phyloP scores from a whole-genome alignment of 2,797 vertebrate species.

The Kryptopterus vitreolus region DNA sequence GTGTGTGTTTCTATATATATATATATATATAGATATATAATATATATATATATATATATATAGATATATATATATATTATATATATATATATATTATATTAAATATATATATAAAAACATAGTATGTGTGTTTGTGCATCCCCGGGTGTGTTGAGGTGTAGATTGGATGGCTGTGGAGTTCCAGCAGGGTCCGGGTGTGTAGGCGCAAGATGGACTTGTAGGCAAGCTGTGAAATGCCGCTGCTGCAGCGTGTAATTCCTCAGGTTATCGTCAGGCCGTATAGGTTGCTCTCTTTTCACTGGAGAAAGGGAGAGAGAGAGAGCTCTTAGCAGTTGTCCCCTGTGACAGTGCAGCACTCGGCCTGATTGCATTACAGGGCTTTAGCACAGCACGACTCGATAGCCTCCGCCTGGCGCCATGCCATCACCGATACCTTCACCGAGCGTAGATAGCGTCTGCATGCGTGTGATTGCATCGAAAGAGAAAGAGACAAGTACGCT shows the following conservation, averaged over 20 bases:
- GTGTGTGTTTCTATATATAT: too few relatives aligned
- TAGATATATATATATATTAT: too few relatives aligned
- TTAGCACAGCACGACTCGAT: slow-evolving; percentile 66
- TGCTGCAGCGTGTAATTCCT: slow-evolving; percentile 71
- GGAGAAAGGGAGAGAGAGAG: not conserved
- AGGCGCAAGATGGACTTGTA: slow-evolving; percentile 61
- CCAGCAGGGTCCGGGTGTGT: slow-evolving; percentile 30
- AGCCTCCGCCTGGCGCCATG: slow-evolving; percentile 68
- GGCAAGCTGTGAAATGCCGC: slow-evolving; percentile 72
- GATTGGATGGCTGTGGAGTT: not conserved
- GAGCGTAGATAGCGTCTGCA: slow-evolving; percentile 58
- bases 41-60: too few relatives aligned
- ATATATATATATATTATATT: too few relatives aligned
- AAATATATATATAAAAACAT: too few relatives aligned
- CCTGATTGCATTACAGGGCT: slow-evolving; percentile 68
- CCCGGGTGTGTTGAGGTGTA: not conserved
- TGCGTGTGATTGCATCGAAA: slow-evolving; percentile 10
- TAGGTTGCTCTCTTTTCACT: slow-evolving; percentile 24
- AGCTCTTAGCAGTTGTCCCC: slow-evolving; percentile 35
- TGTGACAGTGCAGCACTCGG: slow-evolving; percentile 42
- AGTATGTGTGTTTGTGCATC: too few relatives aligned
- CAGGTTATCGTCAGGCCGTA: slow-evolving; percentile 68
- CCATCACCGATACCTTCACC: slow-evolving; percentile 66
- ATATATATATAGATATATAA: too few relatives aligned
- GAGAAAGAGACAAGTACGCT: slow-evolving; percentile 24